Evolutionary conservation across 2,113 vertebrate species (phyloP).

Genomic region (Cromileptes altivelis): DNA sequence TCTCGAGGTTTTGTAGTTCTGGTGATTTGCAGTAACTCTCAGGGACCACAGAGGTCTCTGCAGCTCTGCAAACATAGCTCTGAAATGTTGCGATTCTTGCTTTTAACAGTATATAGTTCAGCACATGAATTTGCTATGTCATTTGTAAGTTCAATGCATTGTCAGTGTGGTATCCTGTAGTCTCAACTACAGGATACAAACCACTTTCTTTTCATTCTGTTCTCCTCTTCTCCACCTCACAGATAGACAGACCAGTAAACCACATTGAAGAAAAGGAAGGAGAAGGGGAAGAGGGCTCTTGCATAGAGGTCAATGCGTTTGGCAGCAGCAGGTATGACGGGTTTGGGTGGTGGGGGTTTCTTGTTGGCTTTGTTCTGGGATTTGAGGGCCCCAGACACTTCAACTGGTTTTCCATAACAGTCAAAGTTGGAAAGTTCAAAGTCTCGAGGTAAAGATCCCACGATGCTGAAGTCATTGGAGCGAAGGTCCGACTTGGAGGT

Average conservation of each 20-base stretch:
- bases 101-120: slow-evolving; percentile 5
- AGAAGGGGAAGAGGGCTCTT: slow-evolving; percentile 95
- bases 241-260: slow-evolving; percentile 99
- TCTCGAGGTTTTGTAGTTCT: neutral
- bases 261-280: slow-evolving; percentile 98
- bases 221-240: slow-evolving; percentile 64
- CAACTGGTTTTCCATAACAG: slow-evolving; percentile 98
- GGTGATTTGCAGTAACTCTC: neutral
- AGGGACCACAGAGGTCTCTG: neutral
- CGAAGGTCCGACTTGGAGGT: slow-evolving; percentile 98
- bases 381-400: slow-evolving; percentile 90
- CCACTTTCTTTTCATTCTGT: neutral
- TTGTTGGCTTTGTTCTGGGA: slow-evolving; percentile 94
- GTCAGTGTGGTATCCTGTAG: neutral
- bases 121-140: neutral
- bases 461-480: slow-evolving; percentile 98
- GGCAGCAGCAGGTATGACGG: slow-evolving; percentile 96
- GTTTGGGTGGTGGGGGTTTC: slow-evolving; percentile 94
- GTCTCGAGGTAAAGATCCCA: slow-evolving; percentile 97
- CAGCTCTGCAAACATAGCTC: slow-evolving; percentile 2
- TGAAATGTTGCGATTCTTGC: neutral
- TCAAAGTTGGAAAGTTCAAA: slow-evolving; percentile 99
- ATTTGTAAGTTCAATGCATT: neutral
- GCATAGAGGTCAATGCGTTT: slow-evolving; percentile 97
- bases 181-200: neutral